Base-by-base conservation (phyloP, 1,140 invertebrate genomes). In the Ceratosolen fusciceps region DNA sequence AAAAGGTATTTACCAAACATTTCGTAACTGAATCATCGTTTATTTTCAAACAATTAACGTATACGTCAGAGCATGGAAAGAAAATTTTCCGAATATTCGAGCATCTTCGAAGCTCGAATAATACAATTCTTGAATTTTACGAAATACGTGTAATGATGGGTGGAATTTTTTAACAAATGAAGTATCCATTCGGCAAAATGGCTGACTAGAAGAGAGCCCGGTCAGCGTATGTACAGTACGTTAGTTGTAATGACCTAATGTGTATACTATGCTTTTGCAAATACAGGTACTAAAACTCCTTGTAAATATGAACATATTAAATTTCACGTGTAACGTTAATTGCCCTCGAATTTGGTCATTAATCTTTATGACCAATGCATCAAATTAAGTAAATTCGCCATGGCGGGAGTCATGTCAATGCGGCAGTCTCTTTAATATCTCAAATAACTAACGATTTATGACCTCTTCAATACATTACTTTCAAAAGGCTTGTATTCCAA, bases 201-300 rank as follows among this genome's bases (percentile, higher is more conserved):
- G 9, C 29, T 70, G 29, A 70, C 76, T 83, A 84, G 71, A 85
- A 80, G 83, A 82, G 79, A 12, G 47, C 21, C 82, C n/a, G n/a
- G 79, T 83, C 79, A 81, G 62, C 78, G 85, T 82, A 82, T 88
- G 86, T 88, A 87, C 86, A 88, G 83, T 85, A 87, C 86, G 82
- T 82, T 86, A 83, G 82, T 83, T 85, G 81, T 81, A 79, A 83
- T 58, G 68, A 84, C 79, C 77, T 80, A 82, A 82, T 82, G 78
- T 82, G 76, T 82, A 83, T 82, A 84, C 85, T 87, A 83, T 82
- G 80, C 82, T 84, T 83, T 77, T 86, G 82, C 83, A 84, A 65
- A 86, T 86, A 84, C 21, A 75, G 67, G 56, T 80, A 82, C 74
- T 79, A 54, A 82, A 80, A 52, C 73, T 79, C 77, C 67, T 65